Percentiles rank a stretch among this genome's conserved stretches.
Evolutionary conservation across 2,888 invertebrate species (phyloP).

Genomic region (Orthonychiurus folsomi): DNA sequence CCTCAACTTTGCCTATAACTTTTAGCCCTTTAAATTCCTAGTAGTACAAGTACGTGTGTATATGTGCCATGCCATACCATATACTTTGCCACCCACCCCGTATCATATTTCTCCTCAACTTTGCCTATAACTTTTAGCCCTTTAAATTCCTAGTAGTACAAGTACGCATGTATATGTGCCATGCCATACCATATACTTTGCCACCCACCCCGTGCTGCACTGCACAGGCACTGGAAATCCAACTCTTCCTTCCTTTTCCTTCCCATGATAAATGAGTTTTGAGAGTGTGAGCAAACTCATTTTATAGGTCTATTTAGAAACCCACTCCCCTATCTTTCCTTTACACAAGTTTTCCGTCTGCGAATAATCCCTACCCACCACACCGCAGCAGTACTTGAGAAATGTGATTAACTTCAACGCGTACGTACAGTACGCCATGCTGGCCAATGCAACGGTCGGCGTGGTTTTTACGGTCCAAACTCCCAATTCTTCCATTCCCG

Average conservation of each 20-base stretch:
- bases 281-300: conserved; percentile 1
- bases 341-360: not conserved
- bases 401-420: conserved; percentile 1
- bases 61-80: no score
- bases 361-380: not conserved
- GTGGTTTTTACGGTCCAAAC: no score
- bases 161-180: no score
- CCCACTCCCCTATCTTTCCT: not conserved
- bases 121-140: not conserved
- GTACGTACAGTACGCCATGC: not conserved
- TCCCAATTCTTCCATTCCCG: no score
- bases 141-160: no score
- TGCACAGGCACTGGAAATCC: no score
- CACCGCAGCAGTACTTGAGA: not conserved
- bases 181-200: no score
- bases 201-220: not conserved
- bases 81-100: no score
- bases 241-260: no score
- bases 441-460: not conserved
- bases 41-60: no score
- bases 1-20: not conserved
- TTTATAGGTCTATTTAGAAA: conserved; percentile 1
- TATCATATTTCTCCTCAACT: not conserved
- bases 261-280: conserved; percentile 1
- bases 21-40: no score